Percentiles rank a stretch among this genome's conserved stretches.
Evolutionary conservation across 2,113 vertebrate genomes (phyloP).

Genomic region (Pygoscelis adeliae): DNA sequence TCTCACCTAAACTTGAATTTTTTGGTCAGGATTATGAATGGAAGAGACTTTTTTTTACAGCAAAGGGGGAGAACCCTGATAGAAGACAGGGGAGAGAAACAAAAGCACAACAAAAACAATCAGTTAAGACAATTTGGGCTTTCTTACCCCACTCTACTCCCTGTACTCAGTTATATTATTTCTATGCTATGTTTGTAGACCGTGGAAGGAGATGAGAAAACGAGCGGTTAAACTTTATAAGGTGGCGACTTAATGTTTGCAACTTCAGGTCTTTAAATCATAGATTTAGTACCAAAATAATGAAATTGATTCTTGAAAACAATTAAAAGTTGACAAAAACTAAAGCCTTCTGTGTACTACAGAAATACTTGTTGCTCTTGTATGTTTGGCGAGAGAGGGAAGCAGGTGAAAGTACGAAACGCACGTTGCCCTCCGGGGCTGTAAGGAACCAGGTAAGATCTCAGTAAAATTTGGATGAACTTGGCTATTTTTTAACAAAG

Average conservation of each 20-base stretch:
- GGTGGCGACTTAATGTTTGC: not conserved
- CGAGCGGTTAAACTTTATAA: not conserved
- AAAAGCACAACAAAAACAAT: not conserved
- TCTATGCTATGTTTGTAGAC: not conserved
- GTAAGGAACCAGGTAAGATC: not conserved
- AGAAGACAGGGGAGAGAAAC: not conserved
- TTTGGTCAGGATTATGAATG: not conserved
- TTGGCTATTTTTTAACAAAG: not conserved
- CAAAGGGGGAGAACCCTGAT: not conserved
- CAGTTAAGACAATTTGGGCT: not conserved
- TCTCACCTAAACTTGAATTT: not conserved
- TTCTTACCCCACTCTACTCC: not conserved
- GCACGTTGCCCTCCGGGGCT: not conserved
- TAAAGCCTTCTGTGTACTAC: not conserved
- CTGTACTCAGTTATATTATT: not conserved
- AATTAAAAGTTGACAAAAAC: not conserved
- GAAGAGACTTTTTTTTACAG: not conserved
- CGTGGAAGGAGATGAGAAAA: not conserved
- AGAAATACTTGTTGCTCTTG: not conserved
- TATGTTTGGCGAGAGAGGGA: not conserved
- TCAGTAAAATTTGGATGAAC: not conserved
- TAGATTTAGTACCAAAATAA: not conserved
- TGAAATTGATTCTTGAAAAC: not conserved
- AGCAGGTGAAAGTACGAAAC: not conserved
- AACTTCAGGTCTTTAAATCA: not conserved